Evolutionary conservation across 2,888 invertebrate genomes (phyloP).

Genomic region (Buathra laborator): DNA sequence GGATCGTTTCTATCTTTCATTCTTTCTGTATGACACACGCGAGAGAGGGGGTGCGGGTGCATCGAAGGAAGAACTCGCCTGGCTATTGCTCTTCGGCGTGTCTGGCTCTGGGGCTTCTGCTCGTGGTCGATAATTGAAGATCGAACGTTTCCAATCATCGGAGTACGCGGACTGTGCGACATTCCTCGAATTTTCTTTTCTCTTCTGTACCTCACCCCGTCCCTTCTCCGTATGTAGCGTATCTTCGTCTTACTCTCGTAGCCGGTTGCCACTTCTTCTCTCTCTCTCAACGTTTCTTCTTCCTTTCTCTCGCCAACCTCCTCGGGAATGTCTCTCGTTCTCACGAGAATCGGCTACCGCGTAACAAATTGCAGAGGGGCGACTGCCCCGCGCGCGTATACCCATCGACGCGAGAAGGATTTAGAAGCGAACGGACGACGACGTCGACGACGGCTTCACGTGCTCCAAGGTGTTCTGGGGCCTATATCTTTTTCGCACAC

Average conservation of each 20-base stretch:
- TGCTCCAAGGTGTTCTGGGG: slow-evolving; percentile 33
- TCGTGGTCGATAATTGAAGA: slow-evolving; percentile 66
- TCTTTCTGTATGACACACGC: background rate
- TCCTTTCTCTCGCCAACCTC: slow-evolving; percentile 28
- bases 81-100: slow-evolving; percentile 5
- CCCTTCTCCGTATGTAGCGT: slow-evolving; percentile 40
- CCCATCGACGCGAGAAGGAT: slow-evolving; percentile 65
- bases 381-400: slow-evolving; percentile 38
- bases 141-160: slow-evolving; percentile 68
- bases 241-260: background rate
- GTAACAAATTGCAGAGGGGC: slow-evolving; percentile 60
- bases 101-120: slow-evolving; percentile 42
- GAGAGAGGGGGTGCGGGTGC: slow-evolving; percentile 23
- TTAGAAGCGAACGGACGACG: slow-evolving; percentile 54
- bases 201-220: slow-evolving; percentile 21
- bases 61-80: slow-evolving; percentile 26
- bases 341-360: slow-evolving; percentile 52
- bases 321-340: slow-evolving; percentile 55
- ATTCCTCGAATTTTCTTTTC: slow-evolving; percentile 65
- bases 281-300: slow-evolving; percentile 13
- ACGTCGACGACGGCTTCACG: slow-evolving; percentile 46
- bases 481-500: slow-evolving; percentile 54
- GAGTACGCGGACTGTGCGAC: slow-evolving; percentile 60
- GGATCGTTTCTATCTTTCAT: background rate
- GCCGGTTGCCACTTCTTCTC: slow-evolving; percentile 1